A percentile compares a stretch with the other conserved stretches of the same genome.
These are phyloP conservation scores for Eristalinus sepulchralis DNA, from an alignment of 2,888 invertebrate species.

Conservation along the genomic window DNA sequence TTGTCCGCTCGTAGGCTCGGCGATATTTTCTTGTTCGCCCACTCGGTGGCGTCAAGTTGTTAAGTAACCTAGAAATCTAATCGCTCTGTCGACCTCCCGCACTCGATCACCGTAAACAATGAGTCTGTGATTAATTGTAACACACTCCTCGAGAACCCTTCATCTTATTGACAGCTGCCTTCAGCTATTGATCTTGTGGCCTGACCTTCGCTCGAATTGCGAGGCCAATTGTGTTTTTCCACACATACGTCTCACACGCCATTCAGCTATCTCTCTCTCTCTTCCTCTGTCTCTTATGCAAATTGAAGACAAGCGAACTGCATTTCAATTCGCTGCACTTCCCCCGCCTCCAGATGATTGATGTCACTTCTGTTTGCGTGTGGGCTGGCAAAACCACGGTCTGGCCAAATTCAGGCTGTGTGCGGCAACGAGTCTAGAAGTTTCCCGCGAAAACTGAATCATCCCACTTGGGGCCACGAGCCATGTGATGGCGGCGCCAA, in stretches of 20 bases:
- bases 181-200: slow-evolving; percentile 38
- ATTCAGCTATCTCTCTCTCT: too few species aligned
- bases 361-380: slow-evolving; percentile 1
- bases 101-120: background rate
- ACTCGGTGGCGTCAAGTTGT: slow-evolving; percentile 44
- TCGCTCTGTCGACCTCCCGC: background rate
- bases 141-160: slow-evolving; percentile 24
- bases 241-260: slow-evolving; percentile 16
- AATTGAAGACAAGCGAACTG: slow-evolving; percentile 11
- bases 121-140: slow-evolving; percentile 22
- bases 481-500: background rate
- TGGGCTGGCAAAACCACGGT: background rate
- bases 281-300: background rate
- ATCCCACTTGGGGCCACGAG: background rate
- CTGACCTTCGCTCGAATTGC: slow-evolving; percentile 10
- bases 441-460: background rate
- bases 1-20: background rate
- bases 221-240: background rate
- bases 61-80: slow-evolving; percentile 7
- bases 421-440: background rate
- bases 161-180: slow-evolving; percentile 18
- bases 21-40: slow-evolving; percentile 38
- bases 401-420: background rate
- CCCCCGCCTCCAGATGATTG: slow-evolving; percentile 3
- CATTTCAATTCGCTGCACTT: slow-evolving; percentile 24